Base-by-base conservation (phyloP, 2,113 vertebrate genomes). In the Scolopax mira region DNA sequence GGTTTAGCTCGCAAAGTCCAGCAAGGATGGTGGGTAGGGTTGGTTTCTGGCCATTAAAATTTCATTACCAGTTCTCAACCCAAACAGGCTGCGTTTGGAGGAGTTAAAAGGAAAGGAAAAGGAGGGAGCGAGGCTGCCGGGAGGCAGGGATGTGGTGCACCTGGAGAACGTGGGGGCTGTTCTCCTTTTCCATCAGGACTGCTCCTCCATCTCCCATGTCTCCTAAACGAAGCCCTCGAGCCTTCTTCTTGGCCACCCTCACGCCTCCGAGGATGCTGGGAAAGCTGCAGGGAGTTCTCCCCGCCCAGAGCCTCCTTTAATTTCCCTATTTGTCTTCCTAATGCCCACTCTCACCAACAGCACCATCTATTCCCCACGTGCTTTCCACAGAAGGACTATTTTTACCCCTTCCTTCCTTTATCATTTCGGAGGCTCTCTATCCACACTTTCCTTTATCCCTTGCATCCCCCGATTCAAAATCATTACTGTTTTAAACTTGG, bases 401-500 rank as follows among this genome's bases (percentile, higher is more conserved):
- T 95, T 83, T 77, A 64, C 80, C 72, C 87, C 60, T 71, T 94
- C 72, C 60, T 73, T 94, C 72, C 88, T 92, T 94, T 88, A 97
- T 96, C 71, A 82, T 97, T 94, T 75, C 69, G 91, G 80, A 94
- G 70, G 82, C 69, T 86, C 55, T 91, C 95, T 91, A 96, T 73
- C 49, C 72, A 37, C 93, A 74, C 21, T 85, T 71, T 49, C 58
- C 55, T 62, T 96, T n/a, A n/a, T n/a, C n/a, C n/a, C n/a, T n/a
- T n/a, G n/a, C n/a, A n/a, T n/a, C n/a, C n/a, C n/a, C n/a, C n/a
- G n/a, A n/a, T 94, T 97, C 95, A 84, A 95, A 95, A 96, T 74
- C 94, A 92, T 95, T 90, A 89, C 79, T 88, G 91, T 95, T 96
- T 96, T 95, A 92, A 96, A 95, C 94, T 95, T 69, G 69, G 89